Evolutionary conservation across 2,113 vertebrate species (phyloP).

Genomic region (Beaufortia kweichowensis): DNA sequence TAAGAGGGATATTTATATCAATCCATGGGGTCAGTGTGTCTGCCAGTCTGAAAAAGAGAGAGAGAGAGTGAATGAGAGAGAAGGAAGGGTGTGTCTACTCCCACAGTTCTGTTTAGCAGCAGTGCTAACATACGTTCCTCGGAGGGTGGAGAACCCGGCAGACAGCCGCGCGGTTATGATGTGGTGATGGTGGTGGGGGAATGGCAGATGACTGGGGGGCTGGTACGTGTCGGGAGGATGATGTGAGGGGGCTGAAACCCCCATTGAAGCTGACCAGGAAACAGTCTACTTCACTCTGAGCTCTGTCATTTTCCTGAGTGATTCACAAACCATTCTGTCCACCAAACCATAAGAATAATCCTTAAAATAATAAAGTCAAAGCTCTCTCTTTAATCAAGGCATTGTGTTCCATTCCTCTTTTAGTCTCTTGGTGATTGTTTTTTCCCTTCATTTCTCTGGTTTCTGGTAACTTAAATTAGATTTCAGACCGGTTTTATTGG

Average conservation of each 20-base stretch:
- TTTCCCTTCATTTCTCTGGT: constrained; percentile 15
- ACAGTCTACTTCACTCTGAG: constrained; percentile 20
- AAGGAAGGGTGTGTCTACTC: constrained; percentile 37
- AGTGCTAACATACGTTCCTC: not conserved
- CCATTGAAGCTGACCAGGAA: constrained; percentile 21
- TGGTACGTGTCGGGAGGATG: not conserved
- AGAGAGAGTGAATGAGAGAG: not conserved
- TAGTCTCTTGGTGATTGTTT: constrained; percentile 21
- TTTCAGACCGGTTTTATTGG: constrained; percentile 17
- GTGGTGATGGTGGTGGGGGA: constrained; percentile 6
- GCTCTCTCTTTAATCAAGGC: constrained; percentile 32
- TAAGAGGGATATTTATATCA: constrained; percentile 60
- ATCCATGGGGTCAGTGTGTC: constrained; percentile 55
- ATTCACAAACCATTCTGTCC: constrained; percentile 31
- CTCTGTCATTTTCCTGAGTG: constrained; percentile 38
- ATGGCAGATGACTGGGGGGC: constrained; percentile 19
- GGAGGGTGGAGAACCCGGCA: constrained; percentile 24
- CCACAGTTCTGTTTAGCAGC: constrained; percentile 16
- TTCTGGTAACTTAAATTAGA: constrained; percentile 17
- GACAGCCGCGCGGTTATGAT: constrained; percentile 8
- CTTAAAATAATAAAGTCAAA: constrained; percentile 25
- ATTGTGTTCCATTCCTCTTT: constrained; percentile 38
- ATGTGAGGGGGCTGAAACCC: constrained; percentile 15
- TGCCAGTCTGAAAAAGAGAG: constrained; percentile 52
- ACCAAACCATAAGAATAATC: constrained; percentile 27